These are phyloP conservation scores for Thymelicus acteon DNA, from an alignment of 2,888 invertebrate species.

Conservation along the genomic window DNA sequence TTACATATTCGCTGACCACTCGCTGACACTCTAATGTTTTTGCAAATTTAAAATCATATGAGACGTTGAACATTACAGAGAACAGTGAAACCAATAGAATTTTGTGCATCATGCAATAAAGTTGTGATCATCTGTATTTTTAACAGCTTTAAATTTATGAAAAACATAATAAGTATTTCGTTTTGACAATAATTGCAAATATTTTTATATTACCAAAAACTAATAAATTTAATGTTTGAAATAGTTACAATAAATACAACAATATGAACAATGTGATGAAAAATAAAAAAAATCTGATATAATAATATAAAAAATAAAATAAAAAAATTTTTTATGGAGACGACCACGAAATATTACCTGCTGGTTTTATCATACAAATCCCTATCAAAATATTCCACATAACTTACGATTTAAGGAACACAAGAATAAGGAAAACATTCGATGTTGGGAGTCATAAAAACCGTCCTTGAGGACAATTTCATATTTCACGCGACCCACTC, in stretches of 20 bases:
- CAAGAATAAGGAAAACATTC: conserved; percentile 21
- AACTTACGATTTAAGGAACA: conserved; percentile 8
- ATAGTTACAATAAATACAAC: too few relatives aligned
- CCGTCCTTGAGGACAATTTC: conserved; percentile 36
- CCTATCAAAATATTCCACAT: not conserved
- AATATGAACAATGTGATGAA: too few relatives aligned
- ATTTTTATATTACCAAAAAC: too few relatives aligned
- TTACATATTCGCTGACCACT: conserved; percentile 61
- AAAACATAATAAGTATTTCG: too few relatives aligned
- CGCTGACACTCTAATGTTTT: conserved; percentile 57
- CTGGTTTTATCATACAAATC: not conserved
- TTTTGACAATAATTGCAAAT: too few relatives aligned
- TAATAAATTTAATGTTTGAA: too few relatives aligned
- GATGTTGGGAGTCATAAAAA: conserved; percentile 28
- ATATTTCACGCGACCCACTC: conserved; percentile 38
- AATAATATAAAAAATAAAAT: too few relatives aligned
- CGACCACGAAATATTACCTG: too few relatives aligned
- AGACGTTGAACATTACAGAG: not conserved
- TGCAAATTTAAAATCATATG: conserved; percentile 46
- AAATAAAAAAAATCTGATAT: too few relatives aligned
- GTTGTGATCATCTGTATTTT: too few relatives aligned
- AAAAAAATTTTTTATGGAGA: too few relatives aligned
- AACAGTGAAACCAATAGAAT: not conserved
- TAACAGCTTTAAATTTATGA: too few relatives aligned
- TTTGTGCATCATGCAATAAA: not conserved